These are phyloP conservation scores for Leucania comma DNA, from an alignment of 2,888 invertebrate species.

Conservation along the genomic window DNA sequence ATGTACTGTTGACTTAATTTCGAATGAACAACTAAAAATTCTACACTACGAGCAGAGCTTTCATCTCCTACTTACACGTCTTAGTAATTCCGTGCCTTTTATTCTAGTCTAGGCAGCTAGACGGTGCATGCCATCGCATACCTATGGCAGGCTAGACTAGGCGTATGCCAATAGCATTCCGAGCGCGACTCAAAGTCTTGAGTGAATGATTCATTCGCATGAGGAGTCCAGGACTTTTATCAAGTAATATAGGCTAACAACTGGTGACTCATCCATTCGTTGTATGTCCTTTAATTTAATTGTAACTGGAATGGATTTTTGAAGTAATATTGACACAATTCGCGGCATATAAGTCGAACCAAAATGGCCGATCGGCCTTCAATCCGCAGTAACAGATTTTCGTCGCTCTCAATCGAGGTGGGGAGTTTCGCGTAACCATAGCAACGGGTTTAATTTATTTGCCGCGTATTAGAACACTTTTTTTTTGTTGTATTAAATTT, in stretches of 20 bases:
- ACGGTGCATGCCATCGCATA: constrained; percentile 20
- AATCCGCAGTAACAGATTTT: too few species aligned
- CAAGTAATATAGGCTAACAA: constrained; percentile 2
- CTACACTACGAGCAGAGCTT: constrained; percentile 1
- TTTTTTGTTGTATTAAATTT: too few species aligned
- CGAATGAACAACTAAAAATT: neutral
- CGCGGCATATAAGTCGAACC: too few species aligned
- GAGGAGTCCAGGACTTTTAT: neutral
- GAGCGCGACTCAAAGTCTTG: constrained; percentile 2
- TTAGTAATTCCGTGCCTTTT: constrained; percentile 30
- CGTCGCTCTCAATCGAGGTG: too few species aligned
- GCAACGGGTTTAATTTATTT: too few species aligned
- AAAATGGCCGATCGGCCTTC: too few species aligned
- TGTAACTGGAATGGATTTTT: neutral
- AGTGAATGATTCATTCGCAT: constrained; percentile 44
- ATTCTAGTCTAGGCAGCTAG: constrained; percentile 22
- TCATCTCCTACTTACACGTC: neutral
- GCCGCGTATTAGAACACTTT: too few species aligned
- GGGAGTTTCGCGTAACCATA: too few species aligned
- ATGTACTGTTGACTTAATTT: too few species aligned
- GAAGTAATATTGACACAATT: neutral
- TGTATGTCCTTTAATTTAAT: neutral
- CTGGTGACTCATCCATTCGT: neutral
- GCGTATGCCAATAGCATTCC: constrained; percentile 45
- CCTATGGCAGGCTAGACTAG: constrained; percentile 6